phyloP scores from a whole-genome alignment of 2,888 invertebrate genomes.

The Metellina segmentata region DNA sequence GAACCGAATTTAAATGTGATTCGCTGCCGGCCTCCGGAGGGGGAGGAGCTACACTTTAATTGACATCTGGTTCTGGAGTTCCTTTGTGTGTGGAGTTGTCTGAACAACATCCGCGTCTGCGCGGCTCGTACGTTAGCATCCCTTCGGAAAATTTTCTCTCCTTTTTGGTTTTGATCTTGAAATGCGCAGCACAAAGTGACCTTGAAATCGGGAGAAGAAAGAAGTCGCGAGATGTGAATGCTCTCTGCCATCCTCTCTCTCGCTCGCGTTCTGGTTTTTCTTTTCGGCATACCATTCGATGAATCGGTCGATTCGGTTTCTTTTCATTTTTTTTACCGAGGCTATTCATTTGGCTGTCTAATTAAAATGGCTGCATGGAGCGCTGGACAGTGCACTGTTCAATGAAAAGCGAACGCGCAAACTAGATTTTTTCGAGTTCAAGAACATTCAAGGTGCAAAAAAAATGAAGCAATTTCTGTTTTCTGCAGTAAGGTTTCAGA shows the following conservation, averaged over 20 bases:
- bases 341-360: neutral
- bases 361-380: neutral
- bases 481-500: no score
- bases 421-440: neutral
- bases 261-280: slow-evolving; percentile 30
- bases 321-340: neutral
- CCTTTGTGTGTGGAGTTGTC: slow-evolving; percentile 68
- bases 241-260: slow-evolving; percentile 57
- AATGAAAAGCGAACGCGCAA: neutral
- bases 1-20: slow-evolving; percentile 70
- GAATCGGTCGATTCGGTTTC: neutral
- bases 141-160: slow-evolving; percentile 64
- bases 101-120: slow-evolving; percentile 75
- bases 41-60: slow-evolving; percentile 48
- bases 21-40: slow-evolving; percentile 5
- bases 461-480: neutral
- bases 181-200: slow-evolving; percentile 76
- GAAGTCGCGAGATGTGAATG: slow-evolving; percentile 69
- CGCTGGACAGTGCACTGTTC: neutral
- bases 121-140: slow-evolving; percentile 72
- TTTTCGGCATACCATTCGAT: slow-evolving; percentile 10
- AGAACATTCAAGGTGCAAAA: neutral
- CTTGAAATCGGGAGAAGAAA: slow-evolving; percentile 71
- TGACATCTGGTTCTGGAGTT: slow-evolving; percentile 53
- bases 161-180: slow-evolving; percentile 76